These are phyloP conservation scores for Alentia gelatinosa DNA, from an alignment of 2,888 invertebrate genomes.

Conservation along the genomic window DNA sequence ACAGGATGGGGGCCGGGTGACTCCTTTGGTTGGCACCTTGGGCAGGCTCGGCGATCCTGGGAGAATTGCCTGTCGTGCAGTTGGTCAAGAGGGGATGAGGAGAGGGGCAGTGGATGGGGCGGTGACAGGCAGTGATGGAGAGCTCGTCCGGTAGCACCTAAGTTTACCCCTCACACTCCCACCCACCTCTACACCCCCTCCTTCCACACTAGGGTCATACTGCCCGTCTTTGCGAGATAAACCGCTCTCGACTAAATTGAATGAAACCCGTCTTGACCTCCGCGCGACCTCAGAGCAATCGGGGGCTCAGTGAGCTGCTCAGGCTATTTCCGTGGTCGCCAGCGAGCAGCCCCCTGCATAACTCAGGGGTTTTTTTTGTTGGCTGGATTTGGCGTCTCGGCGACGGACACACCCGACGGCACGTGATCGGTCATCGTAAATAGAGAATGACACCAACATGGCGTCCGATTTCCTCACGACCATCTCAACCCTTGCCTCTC, in stretches of 20 bases:
- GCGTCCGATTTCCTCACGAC: background rate
- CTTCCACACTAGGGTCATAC: background rate
- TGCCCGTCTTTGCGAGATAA: background rate
- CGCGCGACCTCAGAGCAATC: background rate
- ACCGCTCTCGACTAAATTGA: slow-evolving; percentile 10
- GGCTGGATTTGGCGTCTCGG: background rate
- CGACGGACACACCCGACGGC: background rate
- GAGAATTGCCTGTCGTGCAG: slow-evolving; percentile 24
- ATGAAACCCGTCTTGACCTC: slow-evolving; percentile 22
- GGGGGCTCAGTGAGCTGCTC: background rate
- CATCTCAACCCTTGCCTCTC: background rate
- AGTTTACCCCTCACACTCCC: background rate
- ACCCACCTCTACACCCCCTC: background rate
- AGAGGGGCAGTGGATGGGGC: background rate
- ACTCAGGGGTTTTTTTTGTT: background rate
- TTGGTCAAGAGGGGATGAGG: slow-evolving; percentile 12
- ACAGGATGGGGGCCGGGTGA: background rate
- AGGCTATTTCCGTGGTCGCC: background rate
- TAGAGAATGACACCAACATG: background rate
- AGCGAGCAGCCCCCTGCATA: background rate
- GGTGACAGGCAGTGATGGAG: slow-evolving; percentile 38
- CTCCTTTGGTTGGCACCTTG: background rate
- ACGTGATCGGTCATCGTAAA: background rate
- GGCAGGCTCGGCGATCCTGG: background rate
- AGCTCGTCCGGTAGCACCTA: background rate